Conservation (phyloP, 1,140 invertebrate genomes). For the Drosophila equinoxialis region DNA sequence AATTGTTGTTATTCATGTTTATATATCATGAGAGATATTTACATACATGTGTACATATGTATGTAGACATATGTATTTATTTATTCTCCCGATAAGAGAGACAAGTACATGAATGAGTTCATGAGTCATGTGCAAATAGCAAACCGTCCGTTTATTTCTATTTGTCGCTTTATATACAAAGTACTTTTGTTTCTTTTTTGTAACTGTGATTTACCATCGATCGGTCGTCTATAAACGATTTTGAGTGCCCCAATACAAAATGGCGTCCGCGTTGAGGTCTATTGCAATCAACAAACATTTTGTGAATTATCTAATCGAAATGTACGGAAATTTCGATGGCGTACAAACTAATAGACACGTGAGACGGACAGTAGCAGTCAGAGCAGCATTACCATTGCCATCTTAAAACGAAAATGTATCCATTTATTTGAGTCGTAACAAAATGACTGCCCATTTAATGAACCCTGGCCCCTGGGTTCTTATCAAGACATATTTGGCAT, state of each 20-base stretch:
- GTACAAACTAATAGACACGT: constrained; percentile 4
- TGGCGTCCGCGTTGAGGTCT: background rate
- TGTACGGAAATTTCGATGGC: background rate
- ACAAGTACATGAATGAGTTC: background rate
- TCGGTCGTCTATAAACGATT: background rate
- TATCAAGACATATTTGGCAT: constrained; percentile 1
- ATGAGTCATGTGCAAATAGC: constrained; percentile 28
- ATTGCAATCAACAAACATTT: constrained; percentile 14
- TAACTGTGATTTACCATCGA: constrained; percentile 34
- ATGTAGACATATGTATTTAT: background rate
- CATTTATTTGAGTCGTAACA: background rate
- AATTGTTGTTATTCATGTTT: constrained; percentile 17
- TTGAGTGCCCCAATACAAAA: background rate
- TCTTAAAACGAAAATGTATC: background rate
- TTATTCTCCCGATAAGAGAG: constrained; percentile 20
- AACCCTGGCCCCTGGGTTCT: background rate
- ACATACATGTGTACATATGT: too few species aligned
- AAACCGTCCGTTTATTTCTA: background rate
- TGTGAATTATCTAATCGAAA: constrained; percentile 38
- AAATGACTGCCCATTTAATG: background rate
- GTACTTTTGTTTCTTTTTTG: background rate
- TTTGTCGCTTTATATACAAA: background rate
- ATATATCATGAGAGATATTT: background rate
- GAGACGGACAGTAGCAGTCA: background rate
- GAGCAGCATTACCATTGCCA: background rate